Conservation (phyloP, 2,797 vertebrate species). For the Dromococcyx pavoninus region DNA sequence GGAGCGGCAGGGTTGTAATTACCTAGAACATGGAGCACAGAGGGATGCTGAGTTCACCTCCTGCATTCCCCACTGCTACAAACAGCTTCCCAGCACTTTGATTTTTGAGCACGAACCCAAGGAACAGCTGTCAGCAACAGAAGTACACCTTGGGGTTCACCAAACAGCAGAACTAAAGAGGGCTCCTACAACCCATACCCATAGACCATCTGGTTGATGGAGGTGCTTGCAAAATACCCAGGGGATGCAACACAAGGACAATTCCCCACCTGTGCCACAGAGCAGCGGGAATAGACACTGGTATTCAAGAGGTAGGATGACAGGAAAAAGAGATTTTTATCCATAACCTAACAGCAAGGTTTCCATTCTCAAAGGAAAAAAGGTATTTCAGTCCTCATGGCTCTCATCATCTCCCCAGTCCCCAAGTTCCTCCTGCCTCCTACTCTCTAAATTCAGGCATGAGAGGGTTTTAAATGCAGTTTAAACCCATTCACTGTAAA, state of each 20-base stretch:
- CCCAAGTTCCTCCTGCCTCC: neutral
- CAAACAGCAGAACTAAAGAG: neutral
- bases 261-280: neutral
- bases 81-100: neutral
- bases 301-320: neutral
- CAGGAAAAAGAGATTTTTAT: neutral
- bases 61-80: neutral
- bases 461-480: rapidly evolving
- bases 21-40: constrained; percentile 70
- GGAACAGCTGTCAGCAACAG: constrained; percentile 27
- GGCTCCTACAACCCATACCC: rapidly evolving
- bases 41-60: constrained; percentile 59
- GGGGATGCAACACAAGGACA: neutral
- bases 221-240: neutral
- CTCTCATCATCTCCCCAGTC: neutral
- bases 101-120: neutral
- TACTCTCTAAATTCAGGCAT: neutral
- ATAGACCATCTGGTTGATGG: neutral
- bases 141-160: neutral
- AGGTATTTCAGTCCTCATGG: neutral
- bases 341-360: neutral
- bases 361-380: neutral
- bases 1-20: constrained; percentile 62
- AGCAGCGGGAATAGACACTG: neutral
- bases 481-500: neutral